Evolutionary conservation across 2,797 vertebrate genomes (phyloP).

Genomic region (Hephaestus fuliginosus): DNA sequence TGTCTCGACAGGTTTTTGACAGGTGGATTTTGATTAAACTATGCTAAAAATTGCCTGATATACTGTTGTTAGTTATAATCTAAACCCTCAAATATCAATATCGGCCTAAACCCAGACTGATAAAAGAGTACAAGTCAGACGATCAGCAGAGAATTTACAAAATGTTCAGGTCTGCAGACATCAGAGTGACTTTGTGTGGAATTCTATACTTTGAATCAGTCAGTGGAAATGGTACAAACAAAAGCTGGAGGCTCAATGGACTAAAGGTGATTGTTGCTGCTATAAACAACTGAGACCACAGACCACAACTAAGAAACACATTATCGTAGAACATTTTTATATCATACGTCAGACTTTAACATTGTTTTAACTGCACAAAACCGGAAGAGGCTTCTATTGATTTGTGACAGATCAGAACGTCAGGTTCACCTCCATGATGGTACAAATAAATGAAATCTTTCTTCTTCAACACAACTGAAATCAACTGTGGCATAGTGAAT

Average conservation of each 20-base stretch:
- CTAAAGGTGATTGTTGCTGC: constrained; percentile 8
- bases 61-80: neutral
- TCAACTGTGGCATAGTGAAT: neutral
- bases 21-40: neutral
- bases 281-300: constrained; percentile 35
- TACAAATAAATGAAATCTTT: neutral
- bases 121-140: neutral
- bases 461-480: neutral
- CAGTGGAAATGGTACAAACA: too few relatives aligned
- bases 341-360: neutral
- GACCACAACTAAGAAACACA: constrained; percentile 24
- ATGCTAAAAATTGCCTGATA: neutral
- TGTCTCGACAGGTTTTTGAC: neutral
- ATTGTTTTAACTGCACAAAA: constrained; percentile 1
- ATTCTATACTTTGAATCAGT: neutral
- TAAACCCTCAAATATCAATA: neutral
- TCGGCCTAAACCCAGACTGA: neutral
- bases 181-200: neutral
- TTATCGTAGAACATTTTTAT: constrained; percentile 15
- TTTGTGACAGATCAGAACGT: neutral
- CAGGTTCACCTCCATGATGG: neutral
- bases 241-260: neutral
- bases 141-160: neutral
- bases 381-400: neutral
- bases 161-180: neutral